A percentile compares a stretch with the other conserved stretches of the same genome.
Evolutionary conservation across 2,888 invertebrate genomes (phyloP).

Genomic region (Micoletzkya japonica): DNA sequence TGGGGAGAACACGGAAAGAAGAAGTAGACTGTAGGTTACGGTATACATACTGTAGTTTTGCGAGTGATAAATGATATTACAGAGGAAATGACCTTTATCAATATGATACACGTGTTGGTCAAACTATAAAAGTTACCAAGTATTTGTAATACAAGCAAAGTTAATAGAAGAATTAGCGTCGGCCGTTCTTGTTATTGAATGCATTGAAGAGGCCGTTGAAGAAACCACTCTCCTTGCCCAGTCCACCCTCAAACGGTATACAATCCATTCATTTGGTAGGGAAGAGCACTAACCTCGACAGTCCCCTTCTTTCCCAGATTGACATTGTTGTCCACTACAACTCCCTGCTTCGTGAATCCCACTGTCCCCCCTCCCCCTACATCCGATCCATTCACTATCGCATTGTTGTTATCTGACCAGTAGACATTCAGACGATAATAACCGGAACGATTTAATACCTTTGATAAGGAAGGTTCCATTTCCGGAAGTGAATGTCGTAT

Average conservation of each 20-base stretch:
- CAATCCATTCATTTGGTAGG: not conserved
- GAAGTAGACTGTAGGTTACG: conserved; percentile 33
- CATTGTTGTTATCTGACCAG: conserved; percentile 16
- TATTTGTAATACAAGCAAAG: too few relatives aligned
- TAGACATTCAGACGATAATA: not conserved
- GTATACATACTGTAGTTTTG: too few relatives aligned
- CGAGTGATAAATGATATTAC: too few relatives aligned
- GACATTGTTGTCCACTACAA: conserved; percentile 10
- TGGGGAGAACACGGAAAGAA: conserved; percentile 59
- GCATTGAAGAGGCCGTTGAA: conserved; percentile 5
- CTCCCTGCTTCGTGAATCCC: conserved; percentile 6
- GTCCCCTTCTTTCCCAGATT: conserved; percentile 5
- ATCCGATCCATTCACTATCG: conserved; percentile 18
- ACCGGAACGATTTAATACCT: not conserved
- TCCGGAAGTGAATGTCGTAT: conserved; percentile 22
- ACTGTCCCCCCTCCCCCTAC: conserved; percentile 20
- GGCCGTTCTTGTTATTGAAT: too few relatives aligned
- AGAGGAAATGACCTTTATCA: too few relatives aligned
- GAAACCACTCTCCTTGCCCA: conserved; percentile 15
- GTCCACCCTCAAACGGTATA: conserved; percentile 5
- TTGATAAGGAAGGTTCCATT: conserved; percentile 25
- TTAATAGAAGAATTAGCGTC: too few relatives aligned
- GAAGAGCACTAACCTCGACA: not conserved
- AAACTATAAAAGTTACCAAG: too few relatives aligned
- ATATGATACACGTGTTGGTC: too few relatives aligned